Percentiles rank a stretch among this genome's conserved stretches.
phyloP scores from a whole-genome alignment of 23 tunicate species.

The Corella eumyota region DNA sequence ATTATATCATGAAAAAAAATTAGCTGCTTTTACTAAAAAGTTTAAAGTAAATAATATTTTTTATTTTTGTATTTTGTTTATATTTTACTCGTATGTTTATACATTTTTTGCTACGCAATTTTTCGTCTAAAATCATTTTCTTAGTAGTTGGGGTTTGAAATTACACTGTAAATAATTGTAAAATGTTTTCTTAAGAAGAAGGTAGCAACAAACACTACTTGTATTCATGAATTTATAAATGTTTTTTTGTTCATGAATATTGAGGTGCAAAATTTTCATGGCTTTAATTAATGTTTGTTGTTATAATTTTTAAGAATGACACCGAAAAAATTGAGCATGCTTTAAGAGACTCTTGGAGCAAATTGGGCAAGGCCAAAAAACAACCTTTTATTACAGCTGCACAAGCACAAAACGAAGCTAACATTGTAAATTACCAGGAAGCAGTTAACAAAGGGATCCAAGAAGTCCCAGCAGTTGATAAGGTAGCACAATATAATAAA shows the following conservation, averaged over 20 bases:
- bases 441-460: conserved; percentile 29
- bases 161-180: no score
- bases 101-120: background rate
- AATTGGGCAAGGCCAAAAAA: conserved; percentile 36
- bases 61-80: background rate
- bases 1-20: conserved; percentile 44
- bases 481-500: no score
- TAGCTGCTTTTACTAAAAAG: conserved; percentile 25
- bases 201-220: no score
- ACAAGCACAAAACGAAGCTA: conserved; percentile 48
- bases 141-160: no score
- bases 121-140: no score
- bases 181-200: no score
- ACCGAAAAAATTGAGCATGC: conserved; percentile 35
- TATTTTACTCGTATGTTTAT: background rate
- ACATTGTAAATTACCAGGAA: no score
- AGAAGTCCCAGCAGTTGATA: no score
- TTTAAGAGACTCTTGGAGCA: conserved; percentile 54
- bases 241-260: no score
- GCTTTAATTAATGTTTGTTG: no score
- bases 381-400: conserved; percentile 58
- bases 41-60: conserved; percentile 19
- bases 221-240: no score
- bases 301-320: conserved; percentile 18
- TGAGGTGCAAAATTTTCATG: no score